Evolutionary conservation across 1,140 invertebrate genomes (phyloP).

Genomic region (Drosophila kohkoa): DNA sequence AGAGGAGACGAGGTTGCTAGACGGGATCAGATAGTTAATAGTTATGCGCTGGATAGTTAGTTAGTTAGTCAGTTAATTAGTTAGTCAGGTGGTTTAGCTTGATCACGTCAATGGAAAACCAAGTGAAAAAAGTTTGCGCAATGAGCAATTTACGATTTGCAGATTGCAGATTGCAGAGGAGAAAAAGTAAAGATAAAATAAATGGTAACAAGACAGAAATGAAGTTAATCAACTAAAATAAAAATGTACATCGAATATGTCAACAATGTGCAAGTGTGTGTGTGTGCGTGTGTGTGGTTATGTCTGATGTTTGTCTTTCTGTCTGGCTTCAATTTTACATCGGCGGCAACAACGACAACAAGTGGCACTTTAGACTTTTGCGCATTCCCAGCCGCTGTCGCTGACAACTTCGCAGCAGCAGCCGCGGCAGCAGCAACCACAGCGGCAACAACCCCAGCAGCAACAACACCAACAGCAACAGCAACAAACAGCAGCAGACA

Average conservation of each 20-base stretch:
- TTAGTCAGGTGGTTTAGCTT: constrained; percentile 34
- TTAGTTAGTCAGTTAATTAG: constrained; percentile 22
- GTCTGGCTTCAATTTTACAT: constrained; percentile 64
- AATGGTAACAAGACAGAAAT: constrained; percentile 25
- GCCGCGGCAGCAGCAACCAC: not conserved
- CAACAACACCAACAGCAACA: not conserved
- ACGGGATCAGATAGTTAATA: constrained; percentile 1
- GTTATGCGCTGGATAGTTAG: not conserved
- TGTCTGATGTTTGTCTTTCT: constrained; percentile 58
- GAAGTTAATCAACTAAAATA: constrained; percentile 77
- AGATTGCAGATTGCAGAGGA: constrained; percentile 47
- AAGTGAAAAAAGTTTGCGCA: constrained; percentile 31
- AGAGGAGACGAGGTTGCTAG: not conserved
- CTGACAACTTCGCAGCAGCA: constrained; percentile 18
- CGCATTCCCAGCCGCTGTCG: constrained; percentile 77
- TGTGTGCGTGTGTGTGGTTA: constrained; percentile 15
- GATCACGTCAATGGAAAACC: constrained; percentile 33
- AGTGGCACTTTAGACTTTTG: constrained; percentile 79
- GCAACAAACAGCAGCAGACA: constrained; percentile 42
- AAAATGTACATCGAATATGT: constrained; percentile 65
- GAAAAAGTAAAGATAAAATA: constrained; percentile 14
- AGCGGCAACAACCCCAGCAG: constrained; percentile 3
- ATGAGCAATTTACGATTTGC: constrained; percentile 6
- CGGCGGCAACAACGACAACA: constrained; percentile 47
- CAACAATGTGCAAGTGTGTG: constrained; percentile 18